Evolutionary conservation across 2,113 vertebrate species (phyloP).

Genomic region (Tylochromis polylepis): DNA sequence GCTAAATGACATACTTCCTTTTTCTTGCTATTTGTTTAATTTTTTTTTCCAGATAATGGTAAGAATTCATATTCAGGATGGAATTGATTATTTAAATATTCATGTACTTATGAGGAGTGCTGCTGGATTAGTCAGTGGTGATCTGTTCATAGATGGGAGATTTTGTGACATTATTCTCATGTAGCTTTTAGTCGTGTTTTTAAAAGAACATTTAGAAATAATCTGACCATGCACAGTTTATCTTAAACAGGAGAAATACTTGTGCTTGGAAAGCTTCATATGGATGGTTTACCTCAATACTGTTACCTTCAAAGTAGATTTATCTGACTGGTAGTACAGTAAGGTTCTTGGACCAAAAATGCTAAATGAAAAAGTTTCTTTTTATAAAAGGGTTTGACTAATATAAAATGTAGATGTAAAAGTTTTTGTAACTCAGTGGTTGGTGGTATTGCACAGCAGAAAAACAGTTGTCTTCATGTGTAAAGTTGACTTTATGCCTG

Average conservation of each 20-base stretch:
- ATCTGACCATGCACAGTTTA: background rate
- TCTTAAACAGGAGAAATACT: background rate
- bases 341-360: constrained; percentile 62
- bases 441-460: background rate
- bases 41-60: background rate
- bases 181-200: background rate
- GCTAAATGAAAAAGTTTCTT: constrained; percentile 3
- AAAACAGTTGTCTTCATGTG: background rate
- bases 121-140: background rate
- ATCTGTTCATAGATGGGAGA: background rate
- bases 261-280: background rate
- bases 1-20: background rate
- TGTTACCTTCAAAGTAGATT: constrained; percentile 9
- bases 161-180: background rate
- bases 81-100: constrained; percentile 21
- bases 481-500: background rate
- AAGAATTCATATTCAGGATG: constrained; percentile 17
- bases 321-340: constrained; percentile 11
- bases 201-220: background rate
- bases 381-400: background rate
- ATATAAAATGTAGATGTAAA: constrained; percentile 3
- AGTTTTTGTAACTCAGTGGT: background rate
- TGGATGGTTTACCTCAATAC: constrained; percentile 43
- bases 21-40: background rate
- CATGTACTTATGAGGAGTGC: background rate